A percentile compares a stretch with the other conserved stretches of the same genome.
phyloP scores from a whole-genome alignment of 2,797 vertebrate genomes.

The Monodelphis domestica region DNA sequence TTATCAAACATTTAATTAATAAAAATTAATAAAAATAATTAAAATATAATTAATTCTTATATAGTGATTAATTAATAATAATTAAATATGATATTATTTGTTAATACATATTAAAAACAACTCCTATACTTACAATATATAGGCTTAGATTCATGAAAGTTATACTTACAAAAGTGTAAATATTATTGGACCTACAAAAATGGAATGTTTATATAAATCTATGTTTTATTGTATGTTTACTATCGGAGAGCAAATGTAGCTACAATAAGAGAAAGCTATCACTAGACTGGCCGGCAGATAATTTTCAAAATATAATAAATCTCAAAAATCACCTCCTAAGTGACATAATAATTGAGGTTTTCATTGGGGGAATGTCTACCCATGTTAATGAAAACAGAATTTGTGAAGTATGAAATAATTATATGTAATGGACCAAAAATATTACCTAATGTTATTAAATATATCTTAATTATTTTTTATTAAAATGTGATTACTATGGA shows the following conservation, averaged over 20 bases:
- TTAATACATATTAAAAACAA: neutral
- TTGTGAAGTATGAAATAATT: neutral
- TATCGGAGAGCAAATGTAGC: neutral
- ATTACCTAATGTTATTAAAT: neutral
- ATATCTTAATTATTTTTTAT: too few species aligned
- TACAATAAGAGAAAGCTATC: neutral
- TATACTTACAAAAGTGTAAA: too few species aligned
- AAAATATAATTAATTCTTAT: too few species aligned
- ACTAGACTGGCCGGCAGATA: neutral
- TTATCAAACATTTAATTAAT: too few species aligned
- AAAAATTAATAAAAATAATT: too few species aligned
- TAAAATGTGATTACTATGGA: too few species aligned
- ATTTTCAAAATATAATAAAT: neutral
- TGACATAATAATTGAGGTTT: neutral
- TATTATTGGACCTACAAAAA: neutral
- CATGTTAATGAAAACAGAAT: neutral
- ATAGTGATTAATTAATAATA: too few species aligned
- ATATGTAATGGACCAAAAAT: neutral
- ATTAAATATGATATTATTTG: too few species aligned
- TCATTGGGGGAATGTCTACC: neutral
- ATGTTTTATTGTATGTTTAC: neutral
- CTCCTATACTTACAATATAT: neutral
- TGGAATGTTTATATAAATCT: neutral
- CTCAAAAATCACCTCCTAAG: neutral
- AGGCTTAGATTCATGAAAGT: neutral